phyloP scores from a whole-genome alignment of 37 sponge, comb jelly and placozoan genomes.

The Crambe crambe region DNA sequence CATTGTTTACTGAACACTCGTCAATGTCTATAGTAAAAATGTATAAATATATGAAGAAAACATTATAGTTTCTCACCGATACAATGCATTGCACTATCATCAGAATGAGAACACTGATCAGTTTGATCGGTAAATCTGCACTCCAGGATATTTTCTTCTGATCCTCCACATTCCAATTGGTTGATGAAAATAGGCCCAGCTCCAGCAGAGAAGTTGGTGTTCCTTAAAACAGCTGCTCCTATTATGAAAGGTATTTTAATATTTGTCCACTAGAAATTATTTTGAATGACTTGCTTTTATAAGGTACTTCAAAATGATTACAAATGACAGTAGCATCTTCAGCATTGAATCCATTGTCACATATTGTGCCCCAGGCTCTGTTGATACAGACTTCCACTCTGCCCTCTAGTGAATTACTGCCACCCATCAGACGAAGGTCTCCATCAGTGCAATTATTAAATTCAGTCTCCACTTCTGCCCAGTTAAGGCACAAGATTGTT shows the following conservation, averaged over 20 bases:
- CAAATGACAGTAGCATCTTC: constrained; percentile 47
- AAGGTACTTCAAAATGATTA: constrained; percentile 12
- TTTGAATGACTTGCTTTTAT: background rate
- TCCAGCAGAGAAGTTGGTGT: background rate
- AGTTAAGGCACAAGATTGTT: background rate
- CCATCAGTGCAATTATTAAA: constrained; percentile 24
- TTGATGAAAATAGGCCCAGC: background rate
- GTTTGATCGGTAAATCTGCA: background rate
- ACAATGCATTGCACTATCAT: background rate
- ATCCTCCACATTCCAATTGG: background rate
- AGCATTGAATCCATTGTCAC: constrained; percentile 34
- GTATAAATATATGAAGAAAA: background rate
- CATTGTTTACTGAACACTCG: background rate
- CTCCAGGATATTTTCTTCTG: background rate
- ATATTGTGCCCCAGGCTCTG: constrained; percentile 43
- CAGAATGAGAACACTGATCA: background rate
- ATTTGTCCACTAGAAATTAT: background rate
- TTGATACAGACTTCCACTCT: constrained; percentile 47
- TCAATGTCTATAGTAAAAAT: background rate
- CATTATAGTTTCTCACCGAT: background rate
- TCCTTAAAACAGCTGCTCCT: background rate
- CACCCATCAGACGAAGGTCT: constrained; percentile 26
- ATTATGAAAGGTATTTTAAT: background rate
- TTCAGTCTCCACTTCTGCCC: background rate
- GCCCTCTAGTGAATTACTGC: constrained; percentile 12